Evolutionary conservation across 1,140 invertebrate genomes (phyloP).

Genomic region (Zaprionus vittiger): DNA sequence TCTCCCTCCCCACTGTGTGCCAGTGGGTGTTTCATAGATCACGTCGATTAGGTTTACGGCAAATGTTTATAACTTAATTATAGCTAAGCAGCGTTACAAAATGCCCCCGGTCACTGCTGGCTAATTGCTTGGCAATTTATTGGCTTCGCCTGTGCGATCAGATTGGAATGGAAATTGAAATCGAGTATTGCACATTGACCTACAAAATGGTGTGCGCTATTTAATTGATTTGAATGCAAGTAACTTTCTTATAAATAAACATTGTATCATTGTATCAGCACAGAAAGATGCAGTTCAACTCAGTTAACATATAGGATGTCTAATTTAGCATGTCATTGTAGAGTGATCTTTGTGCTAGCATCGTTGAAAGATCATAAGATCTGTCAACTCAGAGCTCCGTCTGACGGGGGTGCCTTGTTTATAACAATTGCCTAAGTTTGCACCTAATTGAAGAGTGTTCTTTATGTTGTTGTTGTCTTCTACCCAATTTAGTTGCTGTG

Average conservation of each 20-base stretch:
- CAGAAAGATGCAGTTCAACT: no score
- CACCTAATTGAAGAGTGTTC: background rate
- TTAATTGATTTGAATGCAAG: conserved; percentile 60
- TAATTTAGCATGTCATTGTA: conserved; percentile 14
- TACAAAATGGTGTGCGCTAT: conserved; percentile 47
- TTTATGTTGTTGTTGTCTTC: background rate
- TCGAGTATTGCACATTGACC: conserved; percentile 54
- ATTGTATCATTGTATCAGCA: conserved; percentile 61
- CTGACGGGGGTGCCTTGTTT: no score
- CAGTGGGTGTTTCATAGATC: conserved; percentile 70
- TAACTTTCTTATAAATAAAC: conserved; percentile 45
- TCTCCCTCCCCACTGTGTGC: background rate
- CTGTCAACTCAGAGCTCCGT: background rate
- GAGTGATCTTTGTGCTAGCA: no score
- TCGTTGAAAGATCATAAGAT: no score
- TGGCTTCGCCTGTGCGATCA: conserved; percentile 32
- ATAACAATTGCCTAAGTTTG: background rate
- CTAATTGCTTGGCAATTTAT: conserved; percentile 61
- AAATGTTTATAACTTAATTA: conserved; percentile 81
- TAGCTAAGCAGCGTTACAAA: conserved; percentile 73
- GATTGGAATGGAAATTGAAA: conserved; percentile 2
- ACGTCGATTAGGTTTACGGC: conserved; percentile 49
- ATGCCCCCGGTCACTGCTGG: conserved; percentile 50
- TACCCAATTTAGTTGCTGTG: conserved; percentile 8
- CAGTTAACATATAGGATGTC: no score